Conservation (phyloP, 2,888 invertebrate genomes). For the Rotaria macrura region DNA sequence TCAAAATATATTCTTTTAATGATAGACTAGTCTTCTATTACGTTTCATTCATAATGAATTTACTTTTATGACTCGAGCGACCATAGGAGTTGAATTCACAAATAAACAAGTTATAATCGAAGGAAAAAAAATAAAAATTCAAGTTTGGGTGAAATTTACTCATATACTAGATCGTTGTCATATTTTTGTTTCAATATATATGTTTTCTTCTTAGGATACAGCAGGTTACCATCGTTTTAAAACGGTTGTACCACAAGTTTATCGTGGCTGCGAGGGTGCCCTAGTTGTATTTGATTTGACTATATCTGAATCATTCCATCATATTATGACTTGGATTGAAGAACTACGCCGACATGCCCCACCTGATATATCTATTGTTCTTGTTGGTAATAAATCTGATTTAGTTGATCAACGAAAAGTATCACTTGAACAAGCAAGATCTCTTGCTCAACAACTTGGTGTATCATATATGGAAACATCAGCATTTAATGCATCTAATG, state of each 20-base stretch:
- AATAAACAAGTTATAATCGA: not conserved
- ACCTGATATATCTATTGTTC: conserved; percentile 52
- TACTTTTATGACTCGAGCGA: not conserved
- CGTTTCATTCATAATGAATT: conserved; percentile 13
- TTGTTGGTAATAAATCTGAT: conserved; percentile 33
- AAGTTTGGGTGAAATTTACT: conserved; percentile 12
- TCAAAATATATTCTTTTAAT: too few species aligned
- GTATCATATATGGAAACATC: conserved; percentile 32
- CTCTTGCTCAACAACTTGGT: conserved; percentile 15
- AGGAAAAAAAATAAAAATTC: not conserved
- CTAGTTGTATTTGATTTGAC: conserved; percentile 98
- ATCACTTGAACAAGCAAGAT: conserved; percentile 22
- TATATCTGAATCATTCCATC: conserved; percentile 92
- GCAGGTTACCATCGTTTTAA: conserved; percentile 99
- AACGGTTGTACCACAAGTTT: conserved; percentile 86
- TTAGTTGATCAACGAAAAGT: conserved; percentile 27
- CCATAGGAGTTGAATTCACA: conserved; percentile 10
- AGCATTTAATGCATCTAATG: conserved; percentile 8
- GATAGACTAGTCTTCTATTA: conserved; percentile 9
- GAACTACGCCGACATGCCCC: conserved; percentile 58
- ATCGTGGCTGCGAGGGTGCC: conserved; percentile 98
- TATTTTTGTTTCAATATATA: too few species aligned
- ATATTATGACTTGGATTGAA: conserved; percentile 59
- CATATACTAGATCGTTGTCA: too few species aligned
- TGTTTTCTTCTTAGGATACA: conserved; percentile 70